phyloP scores from a whole-genome alignment of 2,888 invertebrate genomes.

The Lepidocyrtinus sp. region DNA sequence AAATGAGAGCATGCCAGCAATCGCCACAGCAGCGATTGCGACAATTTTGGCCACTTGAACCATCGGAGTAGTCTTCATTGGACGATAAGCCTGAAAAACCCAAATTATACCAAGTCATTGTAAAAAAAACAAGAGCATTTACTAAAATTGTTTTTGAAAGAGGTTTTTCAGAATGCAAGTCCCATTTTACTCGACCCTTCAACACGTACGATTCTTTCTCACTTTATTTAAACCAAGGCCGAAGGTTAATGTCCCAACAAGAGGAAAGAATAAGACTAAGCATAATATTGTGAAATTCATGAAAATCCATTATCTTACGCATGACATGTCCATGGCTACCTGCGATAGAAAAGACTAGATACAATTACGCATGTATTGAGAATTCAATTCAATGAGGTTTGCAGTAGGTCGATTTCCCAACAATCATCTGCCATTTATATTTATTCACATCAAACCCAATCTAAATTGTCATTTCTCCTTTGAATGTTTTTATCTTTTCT shows the following conservation, averaged over 20 bases:
- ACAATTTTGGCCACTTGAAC: conserved; percentile 91
- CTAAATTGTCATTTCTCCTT: too few relatives aligned
- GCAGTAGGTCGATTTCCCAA: too few relatives aligned
- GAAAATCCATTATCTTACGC: neutral
- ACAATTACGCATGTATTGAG: too few relatives aligned
- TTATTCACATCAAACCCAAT: too few relatives aligned
- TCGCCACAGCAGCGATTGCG: conserved; percentile 85
- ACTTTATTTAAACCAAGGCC: neutral
- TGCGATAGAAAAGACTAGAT: too few relatives aligned
- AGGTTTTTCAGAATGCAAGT: neutral
- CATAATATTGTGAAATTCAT: neutral
- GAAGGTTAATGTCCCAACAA: neutral
- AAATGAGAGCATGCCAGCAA: conserved; percentile 78
- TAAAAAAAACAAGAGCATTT: too few relatives aligned
- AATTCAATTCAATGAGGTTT: too few relatives aligned
- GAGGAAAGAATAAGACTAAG: neutral
- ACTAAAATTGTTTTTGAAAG: neutral
- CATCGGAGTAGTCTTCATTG: conserved; percentile 77
- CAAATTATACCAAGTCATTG: too few relatives aligned
- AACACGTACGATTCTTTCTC: neutral
- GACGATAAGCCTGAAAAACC: conserved; percentile 82
- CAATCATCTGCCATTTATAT: too few relatives aligned
- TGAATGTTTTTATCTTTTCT: too few relatives aligned
- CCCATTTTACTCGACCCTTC: neutral
- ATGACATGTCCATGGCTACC: neutral